Conservation (phyloP, 2,113 vertebrate genomes). For the Chaenocephalus aceratus region DNA sequence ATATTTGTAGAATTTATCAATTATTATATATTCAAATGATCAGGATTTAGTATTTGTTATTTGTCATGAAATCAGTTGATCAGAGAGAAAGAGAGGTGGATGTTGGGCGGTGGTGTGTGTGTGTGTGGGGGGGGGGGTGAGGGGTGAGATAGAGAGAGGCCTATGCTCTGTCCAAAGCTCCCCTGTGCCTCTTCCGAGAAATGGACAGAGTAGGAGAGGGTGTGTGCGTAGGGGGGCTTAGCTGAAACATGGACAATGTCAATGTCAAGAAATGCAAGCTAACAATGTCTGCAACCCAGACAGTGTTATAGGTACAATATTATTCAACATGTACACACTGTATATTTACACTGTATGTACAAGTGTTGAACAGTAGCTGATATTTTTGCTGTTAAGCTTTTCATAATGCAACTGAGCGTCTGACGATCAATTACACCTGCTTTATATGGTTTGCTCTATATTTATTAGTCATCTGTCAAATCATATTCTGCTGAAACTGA, state of each 20-base stretch:
- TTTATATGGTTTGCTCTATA: background rate
- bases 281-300: constrained; percentile 11
- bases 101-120: background rate
- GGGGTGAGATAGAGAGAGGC: constrained; percentile 24
- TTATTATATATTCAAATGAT: background rate
- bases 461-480: too few relatives aligned
- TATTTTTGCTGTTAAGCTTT: background rate
- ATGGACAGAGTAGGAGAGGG: constrained; percentile 22
- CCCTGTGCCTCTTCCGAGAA: constrained; percentile 69
- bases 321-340: background rate
- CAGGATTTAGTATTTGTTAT: background rate
- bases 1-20: background rate
- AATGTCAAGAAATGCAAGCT: constrained; percentile 57
- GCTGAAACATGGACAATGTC: constrained; percentile 64
- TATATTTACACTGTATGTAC: too few relatives aligned
- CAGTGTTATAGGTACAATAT: background rate
- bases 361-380: background rate
- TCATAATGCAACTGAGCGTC: background rate
- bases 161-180: constrained; percentile 35
- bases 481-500: too few relatives aligned
- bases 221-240: constrained; percentile 13
- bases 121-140: too few relatives aligned
- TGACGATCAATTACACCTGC: background rate
- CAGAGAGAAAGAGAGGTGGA: constrained; percentile 7
- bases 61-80: too few relatives aligned